These are phyloP conservation scores for Sakesphorus luctuosus DNA, from an alignment of 2,113 vertebrate species.

Conservation along the genomic window DNA sequence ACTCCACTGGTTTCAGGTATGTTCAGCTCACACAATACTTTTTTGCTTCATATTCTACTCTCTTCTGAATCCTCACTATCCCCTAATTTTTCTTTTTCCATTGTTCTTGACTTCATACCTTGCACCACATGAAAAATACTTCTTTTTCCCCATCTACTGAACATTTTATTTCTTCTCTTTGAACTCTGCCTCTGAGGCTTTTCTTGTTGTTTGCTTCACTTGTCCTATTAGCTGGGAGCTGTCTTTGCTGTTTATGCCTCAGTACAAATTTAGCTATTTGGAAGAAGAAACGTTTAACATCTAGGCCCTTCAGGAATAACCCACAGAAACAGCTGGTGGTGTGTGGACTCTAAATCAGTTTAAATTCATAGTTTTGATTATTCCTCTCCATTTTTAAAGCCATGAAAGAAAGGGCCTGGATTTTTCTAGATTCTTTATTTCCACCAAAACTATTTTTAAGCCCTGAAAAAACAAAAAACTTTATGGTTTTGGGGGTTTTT, in stretches of 20 bases:
- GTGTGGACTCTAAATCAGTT: not conserved
- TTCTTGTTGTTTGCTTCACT: not conserved
- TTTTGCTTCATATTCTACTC: not conserved
- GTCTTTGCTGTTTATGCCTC: not conserved
- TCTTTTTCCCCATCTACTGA: not conserved
- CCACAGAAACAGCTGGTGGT: not conserved
- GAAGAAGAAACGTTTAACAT: not conserved
- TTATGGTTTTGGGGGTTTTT: not conserved
- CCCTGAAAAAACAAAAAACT: not conserved
- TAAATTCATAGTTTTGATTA: not conserved
- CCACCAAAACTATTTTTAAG: not conserved
- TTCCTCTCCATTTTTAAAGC: not conserved
- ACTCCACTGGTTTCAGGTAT: not conserved
- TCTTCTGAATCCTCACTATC: not conserved
- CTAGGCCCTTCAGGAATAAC: not conserved
- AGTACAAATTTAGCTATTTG: not conserved
- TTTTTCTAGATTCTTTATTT: not conserved
- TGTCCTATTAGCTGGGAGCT: not conserved
- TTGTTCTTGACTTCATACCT: not conserved
- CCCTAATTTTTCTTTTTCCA: not conserved
- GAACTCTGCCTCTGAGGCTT: not conserved
- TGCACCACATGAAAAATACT: not conserved
- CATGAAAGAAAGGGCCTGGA: not conserved
- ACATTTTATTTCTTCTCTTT: not conserved
- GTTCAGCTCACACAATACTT: not conserved